A percentile compares a stretch with the other conserved stretches of the same genome.
Evolutionary conservation across 2,113 vertebrate species (phyloP).

Genomic region (Chloebia gouldiae): DNA sequence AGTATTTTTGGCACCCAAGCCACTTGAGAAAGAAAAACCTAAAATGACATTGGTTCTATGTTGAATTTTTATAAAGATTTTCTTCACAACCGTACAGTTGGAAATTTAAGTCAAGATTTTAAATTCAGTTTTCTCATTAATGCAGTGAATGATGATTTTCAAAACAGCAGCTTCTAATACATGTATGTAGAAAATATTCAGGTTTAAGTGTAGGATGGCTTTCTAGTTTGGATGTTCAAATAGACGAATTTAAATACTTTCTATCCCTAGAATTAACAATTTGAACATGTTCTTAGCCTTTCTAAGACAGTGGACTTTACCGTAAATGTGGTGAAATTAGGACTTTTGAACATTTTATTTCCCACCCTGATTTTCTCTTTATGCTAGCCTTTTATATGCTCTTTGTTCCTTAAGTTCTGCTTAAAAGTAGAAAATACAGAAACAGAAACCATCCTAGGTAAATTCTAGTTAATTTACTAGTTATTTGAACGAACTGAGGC

Average conservation of each 20-base stretch:
- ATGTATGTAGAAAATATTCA: background rate
- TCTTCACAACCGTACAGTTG: background rate
- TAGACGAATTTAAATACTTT: background rate
- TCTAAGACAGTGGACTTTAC: background rate
- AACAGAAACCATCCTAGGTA: background rate
- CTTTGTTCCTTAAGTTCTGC: background rate
- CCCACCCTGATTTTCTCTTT: background rate
- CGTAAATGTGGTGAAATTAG: background rate
- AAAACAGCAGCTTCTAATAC: background rate
- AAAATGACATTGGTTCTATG: background rate
- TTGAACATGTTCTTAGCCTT: background rate
- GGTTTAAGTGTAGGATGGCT: background rate
- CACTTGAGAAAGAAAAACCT: background rate
- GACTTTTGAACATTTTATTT: background rate
- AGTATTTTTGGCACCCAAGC: slow-evolving; percentile 13
- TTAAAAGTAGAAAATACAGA: background rate
- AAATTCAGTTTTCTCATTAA: background rate
- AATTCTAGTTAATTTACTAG: background rate
- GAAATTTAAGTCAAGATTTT: background rate
- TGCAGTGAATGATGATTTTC: background rate
- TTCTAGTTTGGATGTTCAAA: background rate
- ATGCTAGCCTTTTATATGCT: background rate
- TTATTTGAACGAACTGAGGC: background rate
- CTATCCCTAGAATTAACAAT: background rate
- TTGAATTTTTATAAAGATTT: background rate